Conservation (phyloP, 1,140 invertebrate species). For the Drosophila bocki region DNA sequence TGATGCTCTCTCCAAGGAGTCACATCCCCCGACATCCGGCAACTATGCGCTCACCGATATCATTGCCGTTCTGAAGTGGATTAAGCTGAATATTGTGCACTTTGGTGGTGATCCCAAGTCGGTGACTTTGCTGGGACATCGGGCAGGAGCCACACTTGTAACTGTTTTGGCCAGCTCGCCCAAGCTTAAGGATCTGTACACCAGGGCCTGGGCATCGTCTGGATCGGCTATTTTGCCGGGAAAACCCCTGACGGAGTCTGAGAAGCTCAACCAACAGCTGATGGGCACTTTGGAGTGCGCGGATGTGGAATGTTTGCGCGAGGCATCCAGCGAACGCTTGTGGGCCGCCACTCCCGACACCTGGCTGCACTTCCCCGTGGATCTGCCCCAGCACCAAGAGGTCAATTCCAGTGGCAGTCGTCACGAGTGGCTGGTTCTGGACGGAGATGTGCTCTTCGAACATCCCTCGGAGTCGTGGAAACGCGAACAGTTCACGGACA, state of each 20-base stretch:
- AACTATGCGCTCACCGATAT: conserved; percentile 95
- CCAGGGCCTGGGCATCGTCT: conserved; percentile 90
- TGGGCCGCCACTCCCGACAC: conserved; percentile 89
- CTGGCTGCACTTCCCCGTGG: conserved; percentile 88
- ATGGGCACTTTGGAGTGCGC: conserved; percentile 86
- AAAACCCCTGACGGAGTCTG: conserved; percentile 87
- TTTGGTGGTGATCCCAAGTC: conserved; percentile 92
- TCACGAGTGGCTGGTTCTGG: conserved; percentile 91
- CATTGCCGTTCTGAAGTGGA: conserved; percentile 91
- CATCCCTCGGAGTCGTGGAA: conserved; percentile 88
- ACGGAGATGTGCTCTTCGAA: conserved; percentile 89
- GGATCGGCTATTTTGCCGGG: conserved; percentile 89
- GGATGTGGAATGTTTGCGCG: conserved; percentile 87
- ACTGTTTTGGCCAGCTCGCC: conserved; percentile 88
- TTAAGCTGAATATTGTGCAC: conserved; percentile 91
- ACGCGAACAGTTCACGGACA: conserved; percentile 73
- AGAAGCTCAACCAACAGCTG: conserved; percentile 87
- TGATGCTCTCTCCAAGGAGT: conserved; percentile 88
- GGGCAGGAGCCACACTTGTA: conserved; percentile 92
- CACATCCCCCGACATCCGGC: conserved; percentile 91
- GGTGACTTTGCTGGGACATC: conserved; percentile 92
- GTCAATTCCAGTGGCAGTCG: conserved; percentile 86
- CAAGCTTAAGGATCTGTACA: conserved; percentile 88
- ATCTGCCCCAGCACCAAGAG: conserved; percentile 87
- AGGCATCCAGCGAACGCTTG: conserved; percentile 88